Evolutionary conservation across 2,888 invertebrate genomes (phyloP).

Genomic region (Fragum whitleyi): DNA sequence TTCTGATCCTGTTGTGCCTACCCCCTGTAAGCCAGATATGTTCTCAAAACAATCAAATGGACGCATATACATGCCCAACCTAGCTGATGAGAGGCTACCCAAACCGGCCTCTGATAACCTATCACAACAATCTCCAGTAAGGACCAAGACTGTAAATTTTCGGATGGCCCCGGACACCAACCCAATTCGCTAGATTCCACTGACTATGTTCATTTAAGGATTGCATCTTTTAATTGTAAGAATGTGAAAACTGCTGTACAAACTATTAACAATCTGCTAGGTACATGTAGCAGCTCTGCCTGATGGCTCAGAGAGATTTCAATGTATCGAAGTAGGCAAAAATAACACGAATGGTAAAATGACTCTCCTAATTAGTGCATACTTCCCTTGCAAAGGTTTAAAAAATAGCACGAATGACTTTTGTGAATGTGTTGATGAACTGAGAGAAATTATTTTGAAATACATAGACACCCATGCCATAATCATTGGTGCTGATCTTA

Average conservation of each 20-base stretch:
- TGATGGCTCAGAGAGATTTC: not conserved
- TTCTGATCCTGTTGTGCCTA: too few relatives aligned
- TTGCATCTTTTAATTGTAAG: not conserved
- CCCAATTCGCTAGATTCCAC: too few relatives aligned
- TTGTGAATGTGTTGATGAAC: constrained; percentile 5
- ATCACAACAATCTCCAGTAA: too few relatives aligned
- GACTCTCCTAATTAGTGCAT: not conserved
- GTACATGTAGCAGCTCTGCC: not conserved
- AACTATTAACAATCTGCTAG: not conserved
- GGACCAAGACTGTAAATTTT: too few relatives aligned
- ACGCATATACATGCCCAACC: too few relatives aligned
- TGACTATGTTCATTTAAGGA: not conserved
- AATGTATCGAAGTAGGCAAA: not conserved
- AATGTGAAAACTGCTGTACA: not conserved
- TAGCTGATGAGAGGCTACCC: too few relatives aligned
- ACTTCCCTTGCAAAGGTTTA: not conserved
- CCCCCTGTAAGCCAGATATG: too few relatives aligned
- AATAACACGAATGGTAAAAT: not conserved
- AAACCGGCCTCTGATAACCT: too few relatives aligned
- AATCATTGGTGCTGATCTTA: too few relatives aligned
- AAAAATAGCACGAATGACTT: not conserved
- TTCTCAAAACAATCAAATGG: too few relatives aligned
- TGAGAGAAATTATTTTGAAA: not conserved
- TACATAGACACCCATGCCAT: not conserved
- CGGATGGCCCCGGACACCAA: too few relatives aligned